These are phyloP conservation scores for Bombus superbus DNA, from an alignment of 1,140 invertebrate genomes.

Conservation along the genomic window DNA sequence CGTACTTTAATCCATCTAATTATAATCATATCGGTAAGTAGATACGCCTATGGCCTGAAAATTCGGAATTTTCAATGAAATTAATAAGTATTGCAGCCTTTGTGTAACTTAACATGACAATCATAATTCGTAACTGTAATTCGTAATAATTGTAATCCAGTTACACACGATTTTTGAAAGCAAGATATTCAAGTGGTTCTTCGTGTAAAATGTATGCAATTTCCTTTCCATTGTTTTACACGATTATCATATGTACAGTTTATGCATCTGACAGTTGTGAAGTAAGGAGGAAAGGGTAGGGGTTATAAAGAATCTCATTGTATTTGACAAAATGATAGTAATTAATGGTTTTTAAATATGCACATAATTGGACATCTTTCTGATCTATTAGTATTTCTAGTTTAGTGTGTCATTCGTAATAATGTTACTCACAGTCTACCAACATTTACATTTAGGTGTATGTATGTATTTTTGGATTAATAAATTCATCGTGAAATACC, in stretches of 20 bases:
- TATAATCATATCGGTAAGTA: neutral
- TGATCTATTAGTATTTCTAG: neutral
- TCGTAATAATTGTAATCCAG: neutral
- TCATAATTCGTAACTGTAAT: neutral
- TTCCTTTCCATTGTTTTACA: neutral
- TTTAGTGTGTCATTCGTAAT: neutral
- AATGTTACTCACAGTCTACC: neutral
- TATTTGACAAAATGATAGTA: neutral
- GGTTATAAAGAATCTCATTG: neutral
- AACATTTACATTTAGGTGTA: neutral
- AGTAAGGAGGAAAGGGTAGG: neutral
- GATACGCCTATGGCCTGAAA: neutral
- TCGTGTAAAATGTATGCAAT: conserved; percentile 30
- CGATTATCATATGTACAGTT: neutral
- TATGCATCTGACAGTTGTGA: neutral
- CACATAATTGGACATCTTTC: neutral
- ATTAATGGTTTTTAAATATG: neutral
- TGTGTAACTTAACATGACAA: neutral
- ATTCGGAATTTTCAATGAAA: neutral
- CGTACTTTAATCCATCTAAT: neutral
- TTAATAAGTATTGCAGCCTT: neutral
- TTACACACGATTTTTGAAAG: neutral
- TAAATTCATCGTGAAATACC: neutral
- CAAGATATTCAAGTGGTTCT: conserved; percentile 3
- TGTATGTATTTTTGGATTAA: neutral